Percentiles rank a stretch among this genome's conserved stretches.
These are phyloP conservation scores for Drosophila rufa DNA, from an alignment of 1,140 invertebrate species.

Conservation along the genomic window DNA sequence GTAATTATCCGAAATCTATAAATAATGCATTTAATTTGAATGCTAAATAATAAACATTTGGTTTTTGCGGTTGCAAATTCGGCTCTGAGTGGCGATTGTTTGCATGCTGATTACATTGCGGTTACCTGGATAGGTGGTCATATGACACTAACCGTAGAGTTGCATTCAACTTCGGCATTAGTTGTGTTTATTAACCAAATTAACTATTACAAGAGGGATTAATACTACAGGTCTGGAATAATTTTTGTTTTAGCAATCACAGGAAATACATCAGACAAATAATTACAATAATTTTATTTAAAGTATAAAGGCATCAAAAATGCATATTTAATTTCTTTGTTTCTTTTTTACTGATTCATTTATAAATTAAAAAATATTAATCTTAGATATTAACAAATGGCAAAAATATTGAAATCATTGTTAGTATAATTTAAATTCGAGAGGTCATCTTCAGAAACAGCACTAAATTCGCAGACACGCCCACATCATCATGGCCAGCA, in stretches of 20 bases:
- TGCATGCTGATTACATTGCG: conserved; percentile 69
- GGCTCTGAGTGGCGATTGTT: conserved; percentile 42
- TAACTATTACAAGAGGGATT: background rate
- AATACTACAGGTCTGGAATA: too few relatives aligned
- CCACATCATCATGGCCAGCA: conserved; percentile 17
- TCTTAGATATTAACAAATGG: background rate
- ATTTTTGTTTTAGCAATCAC: too few relatives aligned
- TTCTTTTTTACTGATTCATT: too few relatives aligned
- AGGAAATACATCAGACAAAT: too few relatives aligned
- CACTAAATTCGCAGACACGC: conserved; percentile 21
- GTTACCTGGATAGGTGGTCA: conserved; percentile 19
- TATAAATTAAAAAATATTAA: too few relatives aligned
- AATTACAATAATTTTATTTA: too few relatives aligned
- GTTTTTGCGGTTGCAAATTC: conserved; percentile 64
- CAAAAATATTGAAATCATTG: background rate
- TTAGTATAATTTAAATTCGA: background rate
- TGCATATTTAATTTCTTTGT: too few relatives aligned
- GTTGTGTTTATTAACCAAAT: conserved; percentile 19
- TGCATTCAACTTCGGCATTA: background rate
- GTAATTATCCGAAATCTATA: conserved; percentile 74
- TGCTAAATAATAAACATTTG: conserved; percentile 81
- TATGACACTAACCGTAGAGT: conserved; percentile 11
- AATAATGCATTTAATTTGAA: conserved; percentile 78
- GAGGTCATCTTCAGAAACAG: background rate
- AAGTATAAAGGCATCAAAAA: too few relatives aligned